Base-by-base conservation (phyloP, 1,140 invertebrate genomes). In the Bilobella aurantiaca region DNA sequence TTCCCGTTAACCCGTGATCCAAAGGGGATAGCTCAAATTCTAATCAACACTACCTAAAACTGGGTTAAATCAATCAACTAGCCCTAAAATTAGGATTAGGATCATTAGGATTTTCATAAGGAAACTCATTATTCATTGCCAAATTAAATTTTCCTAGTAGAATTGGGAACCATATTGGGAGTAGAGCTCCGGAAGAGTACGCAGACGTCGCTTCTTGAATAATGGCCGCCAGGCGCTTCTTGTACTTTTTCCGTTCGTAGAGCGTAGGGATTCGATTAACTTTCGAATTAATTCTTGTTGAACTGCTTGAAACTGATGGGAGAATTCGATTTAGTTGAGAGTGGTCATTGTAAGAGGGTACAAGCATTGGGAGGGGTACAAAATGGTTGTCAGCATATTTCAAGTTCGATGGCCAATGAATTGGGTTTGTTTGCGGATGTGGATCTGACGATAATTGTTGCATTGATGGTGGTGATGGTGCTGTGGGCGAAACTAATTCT, bases 141-240 rank as follows among this genome's bases (percentile, higher is more conserved):
- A 23, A 23, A 53, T 16, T 60, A 0, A 60, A 53, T 60, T 69
- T 63, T n/a, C 68, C 66, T 61, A 73, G 58, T n/a, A 73, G 27
- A 28, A 73, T 63, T n/a, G 71, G 71, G 56, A 73, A 73, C 68
- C 68, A 73, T 63, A 73, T 59, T 18, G 71, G 71, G 16, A 73
- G 60, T 1, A 73, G 49, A 28, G 69, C 68, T 14, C 66, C 68
- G 0, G 71, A 70, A n/a, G 62, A 28, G 31, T 70, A 73, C 1
- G 66, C 47, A 5, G 62, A 34, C 47, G 69, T 62, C 37, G 71
- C 66, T n/a, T 62, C 62, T 37, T 34, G 28, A 53, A 68, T 66
- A 2, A 60, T 21, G n/a, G 56, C 53, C 14, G 64, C 64, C 2
- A 69, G 30, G 56, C 63, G 58, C 46, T 65, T 65, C 62, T 37